These are phyloP conservation scores for Dryomyza anilis DNA, from an alignment of 2,888 invertebrate genomes.

Conservation along the genomic window DNA sequence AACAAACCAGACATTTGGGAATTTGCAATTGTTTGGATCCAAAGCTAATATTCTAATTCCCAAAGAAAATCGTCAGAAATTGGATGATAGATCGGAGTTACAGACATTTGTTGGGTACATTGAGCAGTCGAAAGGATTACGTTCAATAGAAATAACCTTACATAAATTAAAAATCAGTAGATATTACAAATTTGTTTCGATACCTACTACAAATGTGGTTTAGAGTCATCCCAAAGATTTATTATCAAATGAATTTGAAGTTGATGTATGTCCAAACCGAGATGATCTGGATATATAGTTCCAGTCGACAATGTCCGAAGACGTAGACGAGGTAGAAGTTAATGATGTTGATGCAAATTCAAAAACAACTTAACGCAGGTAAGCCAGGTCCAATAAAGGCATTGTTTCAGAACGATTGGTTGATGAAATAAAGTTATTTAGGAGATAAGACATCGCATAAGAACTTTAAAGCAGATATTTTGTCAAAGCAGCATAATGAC, in stretches of 20 bases:
- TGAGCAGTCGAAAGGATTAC: slow-evolving; percentile 33
- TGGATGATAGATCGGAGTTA: slow-evolving; percentile 31
- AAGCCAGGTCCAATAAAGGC: too few species aligned
- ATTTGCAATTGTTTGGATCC: slow-evolving; percentile 26
- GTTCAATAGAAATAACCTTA: slow-evolving; percentile 28
- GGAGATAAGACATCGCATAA: too few species aligned
- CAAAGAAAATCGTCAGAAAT: slow-evolving; percentile 32
- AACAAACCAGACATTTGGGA: neutral
- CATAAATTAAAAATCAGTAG: slow-evolving; percentile 24
- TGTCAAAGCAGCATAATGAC: too few species aligned
- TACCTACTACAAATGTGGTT: too few species aligned
- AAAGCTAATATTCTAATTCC: slow-evolving; percentile 33
- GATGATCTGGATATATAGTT: neutral
- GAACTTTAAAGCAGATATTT: too few species aligned
- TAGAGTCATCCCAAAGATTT: neutral
- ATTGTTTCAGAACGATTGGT: too few species aligned
- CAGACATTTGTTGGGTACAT: slow-evolving; percentile 37
- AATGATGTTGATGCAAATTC: too few species aligned
- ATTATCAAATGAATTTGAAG: neutral
- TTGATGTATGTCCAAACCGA: too few species aligned
- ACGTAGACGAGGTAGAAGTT: neutral
- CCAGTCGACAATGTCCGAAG: neutral
- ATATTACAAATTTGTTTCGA: slow-evolving; percentile 17
- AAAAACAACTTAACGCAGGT: too few species aligned
- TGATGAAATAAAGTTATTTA: too few species aligned